Percentiles rank a stretch among this genome's conserved stretches.
Evolutionary conservation across 2,113 vertebrate genomes (phyloP).

Genomic region (Eulacestoma nigropectus): DNA sequence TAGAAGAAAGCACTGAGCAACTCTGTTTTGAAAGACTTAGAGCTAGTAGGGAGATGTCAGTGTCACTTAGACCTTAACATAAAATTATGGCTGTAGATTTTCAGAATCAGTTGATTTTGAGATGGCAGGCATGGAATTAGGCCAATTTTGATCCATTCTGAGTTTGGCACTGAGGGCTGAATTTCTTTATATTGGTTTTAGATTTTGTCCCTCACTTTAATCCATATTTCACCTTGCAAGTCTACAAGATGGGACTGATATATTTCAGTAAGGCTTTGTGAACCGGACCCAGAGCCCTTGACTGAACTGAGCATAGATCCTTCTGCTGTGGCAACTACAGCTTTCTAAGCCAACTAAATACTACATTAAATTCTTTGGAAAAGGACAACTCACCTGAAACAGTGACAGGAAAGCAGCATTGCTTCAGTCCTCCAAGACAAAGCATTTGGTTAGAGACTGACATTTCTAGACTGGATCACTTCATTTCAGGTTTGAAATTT

Average conservation of each 20-base stretch:
- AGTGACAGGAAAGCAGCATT: background rate
- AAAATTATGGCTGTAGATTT: background rate
- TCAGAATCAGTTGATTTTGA: background rate
- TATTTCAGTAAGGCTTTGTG: background rate
- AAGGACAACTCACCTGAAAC: background rate
- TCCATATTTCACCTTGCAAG: background rate
- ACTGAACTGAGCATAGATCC: background rate
- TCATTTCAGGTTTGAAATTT: background rate
- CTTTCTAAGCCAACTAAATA: background rate
- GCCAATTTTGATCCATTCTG: background rate
- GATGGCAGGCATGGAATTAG: background rate
- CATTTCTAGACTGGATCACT: background rate
- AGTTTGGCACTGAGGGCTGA: background rate
- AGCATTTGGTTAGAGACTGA: background rate
- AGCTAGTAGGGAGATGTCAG: background rate
- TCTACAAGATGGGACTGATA: background rate
- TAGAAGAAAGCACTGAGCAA: background rate
- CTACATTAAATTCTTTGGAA: background rate
- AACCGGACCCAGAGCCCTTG: background rate
- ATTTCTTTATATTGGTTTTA: background rate
- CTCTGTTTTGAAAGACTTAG: background rate
- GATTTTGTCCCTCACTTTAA: background rate
- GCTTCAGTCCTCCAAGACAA: background rate
- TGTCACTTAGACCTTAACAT: background rate
- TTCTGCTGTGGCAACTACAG: background rate